Percentiles rank a stretch among this genome's conserved stretches.
Conservation (phyloP, 2,797 vertebrate species). For the Bovichtus diacanthus region DNA sequence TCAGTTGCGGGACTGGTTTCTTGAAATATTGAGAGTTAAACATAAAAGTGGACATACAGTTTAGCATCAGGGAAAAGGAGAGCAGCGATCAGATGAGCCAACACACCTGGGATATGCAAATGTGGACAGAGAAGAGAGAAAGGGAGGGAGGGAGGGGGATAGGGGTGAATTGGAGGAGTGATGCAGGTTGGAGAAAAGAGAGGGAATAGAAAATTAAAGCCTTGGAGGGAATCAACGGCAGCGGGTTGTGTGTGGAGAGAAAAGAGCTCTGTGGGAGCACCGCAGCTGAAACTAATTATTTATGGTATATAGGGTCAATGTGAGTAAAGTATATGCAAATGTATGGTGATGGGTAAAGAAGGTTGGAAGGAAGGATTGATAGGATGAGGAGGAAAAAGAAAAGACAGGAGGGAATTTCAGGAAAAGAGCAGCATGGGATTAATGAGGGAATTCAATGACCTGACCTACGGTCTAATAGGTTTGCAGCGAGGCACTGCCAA, state of each 20-base stretch:
- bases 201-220: conserved; percentile 44
- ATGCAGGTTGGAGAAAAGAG: conserved; percentile 24
- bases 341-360: conserved; percentile 12
- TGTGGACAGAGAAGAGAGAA: neutral
- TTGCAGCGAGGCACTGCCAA: conserved; percentile 1
- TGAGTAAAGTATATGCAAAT: conserved; percentile 50
- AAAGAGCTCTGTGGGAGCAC: conserved; percentile 32
- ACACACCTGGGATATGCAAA: conserved; percentile 66
- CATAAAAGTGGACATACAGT: conserved; percentile 27
- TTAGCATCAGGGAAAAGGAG: conserved; percentile 1
- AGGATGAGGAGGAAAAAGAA: neutral
- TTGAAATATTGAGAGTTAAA: conserved; percentile 41
- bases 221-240: conserved; percentile 49
- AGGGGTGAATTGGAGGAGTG: conserved; percentile 17
- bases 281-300: conserved; percentile 1
- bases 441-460: conserved; percentile 28
- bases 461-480: conserved; percentile 31
- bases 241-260: conserved; percentile 7
- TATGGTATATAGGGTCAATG: conserved; percentile 26
- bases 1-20: neutral
- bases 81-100: conserved; percentile 15
- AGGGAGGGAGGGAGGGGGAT: conserved; percentile 11
- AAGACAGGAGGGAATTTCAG: neutral
- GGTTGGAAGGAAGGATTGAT: conserved; percentile 33
- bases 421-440: conserved; percentile 15